Evolutionary conservation across 2,888 invertebrate species (phyloP), one percentile per base, ranked within the genome.

Genomic region (Drosophila gaucha): DNA sequence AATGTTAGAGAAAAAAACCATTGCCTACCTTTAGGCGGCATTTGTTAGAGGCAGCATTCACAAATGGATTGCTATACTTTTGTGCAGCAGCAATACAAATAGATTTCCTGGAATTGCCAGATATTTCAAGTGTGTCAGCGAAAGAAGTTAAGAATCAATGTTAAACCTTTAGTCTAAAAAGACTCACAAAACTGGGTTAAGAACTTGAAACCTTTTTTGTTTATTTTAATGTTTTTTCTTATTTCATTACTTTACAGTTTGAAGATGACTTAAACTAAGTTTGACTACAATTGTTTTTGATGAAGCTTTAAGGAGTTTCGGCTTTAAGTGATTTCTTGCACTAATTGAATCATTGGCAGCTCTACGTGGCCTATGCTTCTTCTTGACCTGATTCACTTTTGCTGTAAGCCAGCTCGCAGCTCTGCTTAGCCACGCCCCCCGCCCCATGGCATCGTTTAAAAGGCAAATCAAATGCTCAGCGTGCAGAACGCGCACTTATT

Each of bases 391-490:
- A 43, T 52, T 49, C 10, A 16, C 38, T 26, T 4, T 26, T 8
- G 30, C 14, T n/a, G n/a, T n/a, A n/a, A n/a, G n/a, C n/a, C n/a
- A n/a, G n/a, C n/a, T n/a, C n/a, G n/a, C n/a, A n/a, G n/a, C n/a
- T n/a, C n/a, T n/a, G 22, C 41, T 10, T 26, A 9, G 24, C 41
- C 26, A 9, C 2, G 2, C 10, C n/a, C 26, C 2, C 6, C 9
- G 10, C 2, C 16, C 39, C 14, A 8, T 38, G 39, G 56, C 59
- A 59, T 63, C 62, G 65, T 30, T 77, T 65, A 63, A 55, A 64
- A 47, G 54, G 50, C 64, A 60, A 79, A 75, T 66, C 69, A 66
- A 73, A 57, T 41, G 51, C 65, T 58, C 58, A 50, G 41, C 24
- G 46, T 36, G 38, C 41, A 50, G 65, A 72, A 58, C 54, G 44